Conservation (phyloP, 1,140 invertebrate genomes). For the Drosophila mojavensis region DNA sequence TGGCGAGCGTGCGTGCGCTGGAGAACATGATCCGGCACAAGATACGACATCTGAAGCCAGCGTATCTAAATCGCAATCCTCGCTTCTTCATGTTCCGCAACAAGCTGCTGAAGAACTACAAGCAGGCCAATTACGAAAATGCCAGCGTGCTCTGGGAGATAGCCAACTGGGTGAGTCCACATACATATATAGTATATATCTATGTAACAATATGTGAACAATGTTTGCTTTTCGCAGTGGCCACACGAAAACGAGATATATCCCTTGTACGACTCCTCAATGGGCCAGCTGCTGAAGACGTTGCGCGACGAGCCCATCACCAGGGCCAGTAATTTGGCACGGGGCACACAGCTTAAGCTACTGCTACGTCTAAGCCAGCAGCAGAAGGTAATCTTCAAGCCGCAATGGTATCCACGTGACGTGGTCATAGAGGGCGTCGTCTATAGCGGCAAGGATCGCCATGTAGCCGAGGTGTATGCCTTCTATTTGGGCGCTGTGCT, state of each 20-base stretch:
- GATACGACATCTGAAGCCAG: constrained; percentile 76
- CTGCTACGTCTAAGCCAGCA: constrained; percentile 90
- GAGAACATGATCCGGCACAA: constrained; percentile 76
- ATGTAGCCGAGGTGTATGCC: constrained; percentile 97
- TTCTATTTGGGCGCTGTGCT: constrained; percentile 94
- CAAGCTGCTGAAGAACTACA: constrained; percentile 82
- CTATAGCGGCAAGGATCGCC: constrained; percentile 95
- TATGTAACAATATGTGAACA: not conserved
- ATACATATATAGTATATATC: no score
- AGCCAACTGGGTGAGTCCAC: constrained; percentile 79
- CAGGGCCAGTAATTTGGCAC: constrained; percentile 89
- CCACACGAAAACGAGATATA: constrained; percentile 88
- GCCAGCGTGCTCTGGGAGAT: constrained; percentile 82
- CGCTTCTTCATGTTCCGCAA: constrained; percentile 83
- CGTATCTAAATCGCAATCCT: constrained; percentile 83
- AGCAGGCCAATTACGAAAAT: constrained; percentile 71
- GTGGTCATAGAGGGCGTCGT: constrained; percentile 91
- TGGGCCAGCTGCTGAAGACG: constrained; percentile 89
- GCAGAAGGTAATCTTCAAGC: constrained; percentile 94
- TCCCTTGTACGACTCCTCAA: constrained; percentile 86
- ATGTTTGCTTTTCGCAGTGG: constrained; percentile 86
- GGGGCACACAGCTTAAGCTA: constrained; percentile 96
- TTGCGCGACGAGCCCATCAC: constrained; percentile 89
- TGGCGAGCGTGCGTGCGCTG: constrained; percentile 70
- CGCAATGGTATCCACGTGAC: constrained; percentile 92